Evolutionary conservation across 2,888 invertebrate species (phyloP).

Genomic region (Chrysodeixis includens): DNA sequence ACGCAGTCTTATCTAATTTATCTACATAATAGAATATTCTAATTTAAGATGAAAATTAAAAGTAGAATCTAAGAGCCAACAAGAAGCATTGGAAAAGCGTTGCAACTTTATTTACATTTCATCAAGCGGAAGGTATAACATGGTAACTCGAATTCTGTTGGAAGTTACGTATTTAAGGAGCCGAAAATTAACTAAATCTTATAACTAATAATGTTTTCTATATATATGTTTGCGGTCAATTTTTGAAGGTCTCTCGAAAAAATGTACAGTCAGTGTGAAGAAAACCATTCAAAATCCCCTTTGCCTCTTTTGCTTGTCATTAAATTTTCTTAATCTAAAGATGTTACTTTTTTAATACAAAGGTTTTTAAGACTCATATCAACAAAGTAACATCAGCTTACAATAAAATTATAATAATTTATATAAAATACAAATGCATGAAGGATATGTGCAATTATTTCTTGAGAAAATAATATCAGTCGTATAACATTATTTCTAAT

Average conservation of each 20-base stretch:
- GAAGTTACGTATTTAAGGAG: slow-evolving; percentile 76
- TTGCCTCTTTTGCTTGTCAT: slow-evolving; percentile 88
- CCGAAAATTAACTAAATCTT: slow-evolving; percentile 64
- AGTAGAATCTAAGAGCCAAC: slow-evolving; percentile 44
- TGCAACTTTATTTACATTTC: slow-evolving; percentile 80
- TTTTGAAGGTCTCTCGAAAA: slow-evolving; percentile 81
- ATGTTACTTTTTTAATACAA: slow-evolving; percentile 67
- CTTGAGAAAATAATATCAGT: slow-evolving; percentile 77
- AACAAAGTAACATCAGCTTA: slow-evolving; percentile 61
- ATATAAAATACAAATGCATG: slow-evolving; percentile 82
- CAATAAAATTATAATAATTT: slow-evolving; percentile 73
- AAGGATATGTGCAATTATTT: slow-evolving; percentile 76
- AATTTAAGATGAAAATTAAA: slow-evolving; percentile 41
- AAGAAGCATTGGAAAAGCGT: slow-evolving; percentile 64
- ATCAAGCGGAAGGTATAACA: slow-evolving; percentile 74
- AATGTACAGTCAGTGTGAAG: slow-evolving; percentile 81
- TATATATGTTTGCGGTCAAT: slow-evolving; percentile 70
- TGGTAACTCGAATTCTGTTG: slow-evolving; percentile 86
- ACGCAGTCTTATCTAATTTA: slow-evolving; percentile 69
- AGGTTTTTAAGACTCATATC: slow-evolving; percentile 50
- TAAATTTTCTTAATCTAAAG: slow-evolving; percentile 69
- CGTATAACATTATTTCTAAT: slow-evolving; percentile 77
- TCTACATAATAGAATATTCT: slow-evolving; percentile 58
- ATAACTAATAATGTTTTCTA: slow-evolving; percentile 68
- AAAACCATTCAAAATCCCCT: slow-evolving; percentile 84